These are phyloP conservation scores for Microctonus aethiopoides DNA, from an alignment of 2,888 invertebrate species.

Conservation along the genomic window DNA sequence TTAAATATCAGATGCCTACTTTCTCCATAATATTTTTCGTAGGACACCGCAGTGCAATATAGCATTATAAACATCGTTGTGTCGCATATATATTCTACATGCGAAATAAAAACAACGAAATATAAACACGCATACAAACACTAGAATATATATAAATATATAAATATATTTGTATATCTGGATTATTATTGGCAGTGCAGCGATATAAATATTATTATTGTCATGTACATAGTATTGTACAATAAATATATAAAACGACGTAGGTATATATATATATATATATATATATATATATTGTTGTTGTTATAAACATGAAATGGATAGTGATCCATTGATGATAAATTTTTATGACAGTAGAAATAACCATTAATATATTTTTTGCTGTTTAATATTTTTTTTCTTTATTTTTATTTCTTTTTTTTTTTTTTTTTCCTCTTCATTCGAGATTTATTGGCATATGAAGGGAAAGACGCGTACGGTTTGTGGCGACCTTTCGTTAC, in stretches of 20 bases:
- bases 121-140: not conserved
- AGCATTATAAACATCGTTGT: not conserved
- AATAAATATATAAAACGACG: too few relatives aligned
- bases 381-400: too few relatives aligned
- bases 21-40: constrained; percentile 14
- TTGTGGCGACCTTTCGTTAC: constrained; percentile 16
- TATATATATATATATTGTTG: too few relatives aligned
- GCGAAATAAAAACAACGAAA: too few relatives aligned
- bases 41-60: not conserved
- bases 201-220: not conserved
- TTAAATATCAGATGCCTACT: constrained; percentile 19
- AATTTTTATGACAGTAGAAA: not conserved
- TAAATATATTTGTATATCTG: not conserved
- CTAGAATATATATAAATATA: too few relatives aligned
- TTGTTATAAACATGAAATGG: too few relatives aligned
- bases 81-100: not conserved
- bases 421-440: not conserved
- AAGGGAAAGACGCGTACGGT: constrained; percentile 18
- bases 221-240: not conserved
- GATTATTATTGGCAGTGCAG: not conserved
- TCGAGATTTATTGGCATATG: not conserved
- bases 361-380: not conserved
- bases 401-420: not conserved
- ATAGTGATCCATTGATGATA: not conserved
- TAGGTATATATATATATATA: too few relatives aligned